Percentiles rank a stretch among this genome's conserved stretches.
Evolutionary conservation across 2,113 vertebrate genomes (phyloP).

Genomic region (Hippocampus guttulatus): DNA sequence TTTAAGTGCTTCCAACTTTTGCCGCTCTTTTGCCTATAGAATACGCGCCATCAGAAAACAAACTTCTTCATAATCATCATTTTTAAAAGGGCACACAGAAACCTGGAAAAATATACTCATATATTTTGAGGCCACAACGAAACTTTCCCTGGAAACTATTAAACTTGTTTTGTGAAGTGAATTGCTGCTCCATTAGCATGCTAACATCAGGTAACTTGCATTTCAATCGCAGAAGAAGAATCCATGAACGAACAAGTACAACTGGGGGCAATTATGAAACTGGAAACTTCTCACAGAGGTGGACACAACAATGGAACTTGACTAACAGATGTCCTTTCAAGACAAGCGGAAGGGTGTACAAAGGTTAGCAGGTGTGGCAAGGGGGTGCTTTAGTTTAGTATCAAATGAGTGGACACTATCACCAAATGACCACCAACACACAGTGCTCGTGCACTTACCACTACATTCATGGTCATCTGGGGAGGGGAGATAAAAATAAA

Average conservation of each 20-base stretch:
- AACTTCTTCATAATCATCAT: background rate
- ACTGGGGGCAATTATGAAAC: background rate
- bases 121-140: too few relatives aligned
- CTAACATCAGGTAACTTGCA: background rate
- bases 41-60: background rate
- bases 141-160: too few relatives aligned
- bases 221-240: constrained; percentile 12
- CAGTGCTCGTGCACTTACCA: constrained; percentile 65
- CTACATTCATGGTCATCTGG: constrained; percentile 57
- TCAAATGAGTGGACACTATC: constrained; percentile 15
- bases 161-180: background rate
- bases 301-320: background rate
- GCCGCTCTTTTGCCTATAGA: constrained; percentile 80
- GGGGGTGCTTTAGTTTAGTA: constrained; percentile 13
- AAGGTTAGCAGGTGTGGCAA: constrained; percentile 6
- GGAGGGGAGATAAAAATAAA: constrained; percentile 33
- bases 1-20: constrained; percentile 80
- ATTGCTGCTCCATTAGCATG: constrained; percentile 5
- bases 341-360: background rate
- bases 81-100: too few relatives aligned
- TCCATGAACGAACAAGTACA: background rate
- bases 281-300: constrained; percentile 27
- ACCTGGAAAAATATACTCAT: too few relatives aligned
- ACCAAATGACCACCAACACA: constrained; percentile 31
- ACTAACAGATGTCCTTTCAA: background rate